Percentiles rank a stretch among this genome's conserved stretches.
Evolutionary conservation across 2,797 vertebrate species (phyloP).

Genomic region (Oryzias sinensis): DNA sequence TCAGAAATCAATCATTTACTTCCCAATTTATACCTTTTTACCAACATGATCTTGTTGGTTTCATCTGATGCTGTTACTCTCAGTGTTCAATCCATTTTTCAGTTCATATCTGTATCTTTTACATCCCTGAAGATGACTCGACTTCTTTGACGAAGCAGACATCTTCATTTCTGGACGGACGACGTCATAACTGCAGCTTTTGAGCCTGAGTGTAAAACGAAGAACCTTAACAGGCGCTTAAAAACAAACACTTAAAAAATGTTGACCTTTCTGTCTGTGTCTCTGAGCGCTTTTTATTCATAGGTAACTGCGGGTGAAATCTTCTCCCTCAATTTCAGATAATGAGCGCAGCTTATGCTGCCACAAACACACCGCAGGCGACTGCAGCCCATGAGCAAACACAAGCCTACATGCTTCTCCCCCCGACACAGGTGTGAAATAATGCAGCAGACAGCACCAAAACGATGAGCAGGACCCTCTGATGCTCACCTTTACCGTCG

Average conservation of each 20-base stretch:
- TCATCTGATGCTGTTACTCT: too few relatives aligned
- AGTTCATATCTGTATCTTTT: too few relatives aligned
- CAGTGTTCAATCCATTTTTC: too few relatives aligned
- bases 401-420: conserved; percentile 3
- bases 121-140: too few relatives aligned
- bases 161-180: conserved; percentile 21
- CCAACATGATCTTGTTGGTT: too few relatives aligned
- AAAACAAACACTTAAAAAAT: conserved; percentile 50
- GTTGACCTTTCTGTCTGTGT: conserved; percentile 42
- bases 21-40: too few relatives aligned
- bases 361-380: conserved; percentile 13
- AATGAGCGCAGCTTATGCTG: conserved; percentile 34
- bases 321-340: conserved; percentile 39
- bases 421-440: too few relatives aligned
- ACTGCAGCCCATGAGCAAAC: background rate
- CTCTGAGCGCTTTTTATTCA: conserved; percentile 52
- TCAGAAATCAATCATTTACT: too few relatives aligned
- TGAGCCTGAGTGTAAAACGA: conserved; percentile 17
- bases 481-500: background rate
- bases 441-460: too few relatives aligned
- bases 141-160: background rate
- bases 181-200: conserved; percentile 19
- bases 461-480: background rate
- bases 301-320: conserved; percentile 46
- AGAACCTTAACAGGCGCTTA: conserved; percentile 19